Conservation (phyloP, 2,888 invertebrate species). For the Frankliniella intonsa region DNA sequence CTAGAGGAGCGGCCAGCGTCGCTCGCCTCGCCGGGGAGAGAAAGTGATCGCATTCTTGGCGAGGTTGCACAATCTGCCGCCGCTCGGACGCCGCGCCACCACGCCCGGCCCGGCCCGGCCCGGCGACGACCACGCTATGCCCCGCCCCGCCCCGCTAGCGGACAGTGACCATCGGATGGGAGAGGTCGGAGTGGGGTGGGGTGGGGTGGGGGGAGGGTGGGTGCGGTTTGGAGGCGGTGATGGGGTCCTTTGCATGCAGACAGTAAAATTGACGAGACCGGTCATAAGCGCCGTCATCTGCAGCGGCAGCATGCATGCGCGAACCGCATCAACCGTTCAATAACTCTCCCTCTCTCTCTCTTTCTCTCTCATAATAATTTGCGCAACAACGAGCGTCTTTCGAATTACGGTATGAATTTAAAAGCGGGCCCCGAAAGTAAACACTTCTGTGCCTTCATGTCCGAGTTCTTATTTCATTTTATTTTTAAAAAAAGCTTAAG, state of each 20-base stretch:
- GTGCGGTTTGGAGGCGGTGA: too few species aligned
- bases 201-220: not conserved
- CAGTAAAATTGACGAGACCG: not conserved
- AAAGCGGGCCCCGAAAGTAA: too few species aligned
- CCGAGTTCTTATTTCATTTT: too few species aligned
- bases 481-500: too few species aligned
- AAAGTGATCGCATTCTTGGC: slow-evolving; percentile 26
- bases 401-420: too few species aligned
- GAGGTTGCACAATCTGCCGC: slow-evolving; percentile 23
- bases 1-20: not conserved
- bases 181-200: not conserved
- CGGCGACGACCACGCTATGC: not conserved
- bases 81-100: slow-evolving; percentile 21
- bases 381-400: too few species aligned
- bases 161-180: not conserved
- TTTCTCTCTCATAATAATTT: too few species aligned
- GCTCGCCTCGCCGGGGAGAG: not conserved
- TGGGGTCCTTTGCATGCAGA: not conserved
- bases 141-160: not conserved
- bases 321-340: too few species aligned
- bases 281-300: too few species aligned
- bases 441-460: too few species aligned
- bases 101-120: not conserved
- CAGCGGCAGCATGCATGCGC: too few species aligned
- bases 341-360: too few species aligned